These are phyloP conservation scores for Empidonax traillii DNA, from an alignment of 2,113 vertebrate species.

Conservation along the genomic window DNA sequence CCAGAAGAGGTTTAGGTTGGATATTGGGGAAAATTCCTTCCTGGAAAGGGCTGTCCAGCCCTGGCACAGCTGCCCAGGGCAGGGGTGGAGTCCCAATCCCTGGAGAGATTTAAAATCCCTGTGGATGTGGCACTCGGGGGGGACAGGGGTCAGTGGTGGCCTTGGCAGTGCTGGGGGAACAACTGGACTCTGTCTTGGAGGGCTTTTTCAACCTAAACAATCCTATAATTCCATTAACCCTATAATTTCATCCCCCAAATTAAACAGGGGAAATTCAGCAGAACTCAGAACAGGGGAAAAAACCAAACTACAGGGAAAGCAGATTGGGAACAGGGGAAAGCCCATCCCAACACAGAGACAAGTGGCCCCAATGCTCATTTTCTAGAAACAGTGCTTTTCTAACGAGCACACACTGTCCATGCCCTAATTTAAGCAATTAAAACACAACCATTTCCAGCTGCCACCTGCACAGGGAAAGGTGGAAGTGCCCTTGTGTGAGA, in stretches of 20 bases:
- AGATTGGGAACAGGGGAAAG: accelerated
- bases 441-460: background rate
- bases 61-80: background rate
- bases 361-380: background rate
- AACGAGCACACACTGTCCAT: background rate
- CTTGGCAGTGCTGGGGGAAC: background rate
- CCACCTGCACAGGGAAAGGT: background rate
- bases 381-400: background rate
- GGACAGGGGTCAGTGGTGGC: background rate
- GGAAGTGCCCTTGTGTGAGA: background rate
- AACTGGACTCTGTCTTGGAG: background rate
- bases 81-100: background rate
- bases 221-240: accelerated
- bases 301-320: background rate
- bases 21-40: background rate
- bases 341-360: too few relatives aligned
- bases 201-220: background rate
- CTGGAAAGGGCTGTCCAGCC: background rate
- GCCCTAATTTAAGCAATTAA: background rate
- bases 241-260: accelerated
- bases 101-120: background rate
- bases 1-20: background rate
- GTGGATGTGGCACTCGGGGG: background rate
- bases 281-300: too few relatives aligned
- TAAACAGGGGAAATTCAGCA: background rate